These are phyloP conservation scores for Acanthiza pusilla DNA, from an alignment of 2,797 vertebrate species.

Conservation along the genomic window DNA sequence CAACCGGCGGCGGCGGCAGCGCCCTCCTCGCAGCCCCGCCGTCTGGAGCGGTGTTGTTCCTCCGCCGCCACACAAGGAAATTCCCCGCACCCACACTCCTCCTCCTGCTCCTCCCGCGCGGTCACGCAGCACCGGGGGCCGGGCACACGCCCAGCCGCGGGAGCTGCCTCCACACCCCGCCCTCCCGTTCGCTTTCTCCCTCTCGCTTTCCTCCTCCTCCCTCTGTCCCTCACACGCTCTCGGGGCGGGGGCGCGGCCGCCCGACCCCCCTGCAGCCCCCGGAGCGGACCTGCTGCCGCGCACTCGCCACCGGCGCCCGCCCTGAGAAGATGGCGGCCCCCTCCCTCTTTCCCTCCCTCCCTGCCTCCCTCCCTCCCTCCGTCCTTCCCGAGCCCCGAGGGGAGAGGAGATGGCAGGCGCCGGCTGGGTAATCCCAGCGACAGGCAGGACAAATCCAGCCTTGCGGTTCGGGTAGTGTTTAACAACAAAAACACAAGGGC, in stretches of 20 bases:
- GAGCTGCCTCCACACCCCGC: not conserved
- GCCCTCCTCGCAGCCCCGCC: not conserved
- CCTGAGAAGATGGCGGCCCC: conserved; percentile 29
- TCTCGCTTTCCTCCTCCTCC: not conserved
- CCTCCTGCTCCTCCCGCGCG: conserved; percentile 25
- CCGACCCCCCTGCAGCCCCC: not conserved
- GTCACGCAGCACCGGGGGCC: conserved; percentile 40
- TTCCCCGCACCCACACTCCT: conserved; percentile 51
- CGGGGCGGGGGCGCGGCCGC: not conserved
- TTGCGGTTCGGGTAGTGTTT: not conserved
- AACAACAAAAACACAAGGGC: not conserved
- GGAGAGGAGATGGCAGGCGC: not conserved
- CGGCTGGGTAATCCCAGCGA: not conserved
- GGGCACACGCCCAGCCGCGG: conserved; percentile 37
- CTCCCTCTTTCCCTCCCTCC: not conserved
- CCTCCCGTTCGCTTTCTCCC: not conserved
- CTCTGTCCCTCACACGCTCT: not conserved
- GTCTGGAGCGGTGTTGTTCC: conserved; percentile 4
- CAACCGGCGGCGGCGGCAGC: conserved; percentile 27
- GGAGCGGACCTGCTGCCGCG: not conserved
- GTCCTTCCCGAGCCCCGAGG: not conserved
- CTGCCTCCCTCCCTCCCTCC: not conserved
- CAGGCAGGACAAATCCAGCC: not conserved
- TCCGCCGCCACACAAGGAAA: conserved; percentile 51
- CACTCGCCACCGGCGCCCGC: not conserved